A percentile compares a stretch with the other conserved stretches of the same genome.
Evolutionary conservation across 2,797 vertebrate genomes (phyloP).

Genomic region (Gobio occitaniae): DNA sequence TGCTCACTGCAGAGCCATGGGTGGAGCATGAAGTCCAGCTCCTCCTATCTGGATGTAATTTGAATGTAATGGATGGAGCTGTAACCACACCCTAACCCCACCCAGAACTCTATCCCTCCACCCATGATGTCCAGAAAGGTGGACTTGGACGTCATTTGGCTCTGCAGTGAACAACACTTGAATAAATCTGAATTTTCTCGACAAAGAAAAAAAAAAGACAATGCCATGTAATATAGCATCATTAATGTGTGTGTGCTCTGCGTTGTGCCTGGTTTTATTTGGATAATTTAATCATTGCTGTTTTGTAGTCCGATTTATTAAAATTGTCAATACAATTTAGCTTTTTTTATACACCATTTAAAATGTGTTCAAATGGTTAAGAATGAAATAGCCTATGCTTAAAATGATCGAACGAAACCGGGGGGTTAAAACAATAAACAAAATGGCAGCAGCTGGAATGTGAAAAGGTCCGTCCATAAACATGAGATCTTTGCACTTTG

Average conservation of each 20-base stretch:
- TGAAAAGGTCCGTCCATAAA: background rate
- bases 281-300: background rate
- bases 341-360: background rate
- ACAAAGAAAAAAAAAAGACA: background rate
- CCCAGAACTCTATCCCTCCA: background rate
- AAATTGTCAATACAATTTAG: background rate
- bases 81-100: background rate
- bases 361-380: background rate
- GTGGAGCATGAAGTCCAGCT: background rate
- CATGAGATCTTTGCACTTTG: background rate
- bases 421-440: background rate
- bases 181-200: background rate
- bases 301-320: background rate
- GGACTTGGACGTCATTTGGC: background rate
- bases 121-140: background rate
- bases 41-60: background rate
- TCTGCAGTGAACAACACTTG: background rate
- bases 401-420: background rate
- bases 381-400: background rate
- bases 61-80: background rate
- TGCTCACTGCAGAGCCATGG: no score
- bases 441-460: constrained; percentile 29
- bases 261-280: background rate
- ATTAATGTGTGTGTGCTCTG: background rate
- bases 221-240: background rate